These are phyloP conservation scores for Eretmochelys imbricata DNA, from an alignment of 2,113 vertebrate genomes.

Conservation along the genomic window DNA sequence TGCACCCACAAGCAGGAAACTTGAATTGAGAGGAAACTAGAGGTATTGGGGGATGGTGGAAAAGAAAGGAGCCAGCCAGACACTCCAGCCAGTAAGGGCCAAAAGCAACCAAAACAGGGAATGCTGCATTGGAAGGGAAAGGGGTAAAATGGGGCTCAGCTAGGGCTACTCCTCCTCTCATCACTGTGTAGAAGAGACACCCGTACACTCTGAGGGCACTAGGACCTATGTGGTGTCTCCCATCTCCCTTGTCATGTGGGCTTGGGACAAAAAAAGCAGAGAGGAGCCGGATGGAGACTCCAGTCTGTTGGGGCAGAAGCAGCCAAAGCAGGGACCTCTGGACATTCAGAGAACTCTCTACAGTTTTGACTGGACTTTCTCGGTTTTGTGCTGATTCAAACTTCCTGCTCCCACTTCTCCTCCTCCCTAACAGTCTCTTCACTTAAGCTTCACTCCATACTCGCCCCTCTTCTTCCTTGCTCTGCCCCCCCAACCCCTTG, in stretches of 20 bases:
- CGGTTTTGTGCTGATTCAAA: not conserved
- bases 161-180: not conserved
- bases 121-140: not conserved
- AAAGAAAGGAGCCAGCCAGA: not conserved
- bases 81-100: not conserved
- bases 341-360: not conserved
- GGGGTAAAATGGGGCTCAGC: not conserved
- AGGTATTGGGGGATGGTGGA: not conserved
- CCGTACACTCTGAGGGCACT: not conserved
- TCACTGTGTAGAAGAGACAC: not conserved
- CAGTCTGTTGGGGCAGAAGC: not conserved
- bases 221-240: not conserved
- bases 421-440: not conserved
- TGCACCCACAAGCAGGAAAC: not conserved
- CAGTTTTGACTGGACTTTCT: not conserved
- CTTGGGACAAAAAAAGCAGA: not conserved
- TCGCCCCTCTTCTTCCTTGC: not conserved
- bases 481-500: too few relatives aligned
- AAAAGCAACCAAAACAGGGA: not conserved
- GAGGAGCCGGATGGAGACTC: not conserved
- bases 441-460: not conserved
- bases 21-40: not conserved
- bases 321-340: not conserved
- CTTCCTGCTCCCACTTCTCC: not conserved
- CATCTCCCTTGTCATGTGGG: not conserved